Evolutionary conservation across 2,888 invertebrate genomes (phyloP).

Genomic region (Odontocolon sp.): DNA sequence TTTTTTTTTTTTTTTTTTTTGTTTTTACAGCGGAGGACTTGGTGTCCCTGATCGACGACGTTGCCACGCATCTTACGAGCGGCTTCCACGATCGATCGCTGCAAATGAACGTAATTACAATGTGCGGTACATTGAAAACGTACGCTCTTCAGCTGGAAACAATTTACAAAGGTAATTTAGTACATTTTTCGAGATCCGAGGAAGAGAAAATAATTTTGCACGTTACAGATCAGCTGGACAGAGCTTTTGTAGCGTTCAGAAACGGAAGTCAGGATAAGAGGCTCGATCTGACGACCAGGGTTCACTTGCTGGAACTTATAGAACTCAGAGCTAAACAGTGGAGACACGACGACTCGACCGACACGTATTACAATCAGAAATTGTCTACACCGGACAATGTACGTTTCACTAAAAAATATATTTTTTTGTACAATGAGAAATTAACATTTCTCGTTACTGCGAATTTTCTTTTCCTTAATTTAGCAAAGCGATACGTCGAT

Average conservation of each 20-base stretch:
- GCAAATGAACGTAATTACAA: conserved; percentile 88
- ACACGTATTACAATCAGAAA: conserved; percentile 88
- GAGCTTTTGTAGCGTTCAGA: conserved; percentile 91
- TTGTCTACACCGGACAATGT: conserved; percentile 80
- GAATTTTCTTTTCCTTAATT: conserved; percentile 11
- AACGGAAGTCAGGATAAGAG: conserved; percentile 94
- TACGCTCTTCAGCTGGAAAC: conserved; percentile 89
- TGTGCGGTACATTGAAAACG: conserved; percentile 91
- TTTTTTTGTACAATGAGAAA: background rate
- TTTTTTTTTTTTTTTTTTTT: conserved; percentile 13
- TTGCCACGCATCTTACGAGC: conserved; percentile 89
- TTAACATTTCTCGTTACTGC: conserved; percentile 4
- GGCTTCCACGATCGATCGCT: conserved; percentile 87
- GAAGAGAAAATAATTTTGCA: background rate
- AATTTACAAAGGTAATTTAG: conserved; percentile 85
- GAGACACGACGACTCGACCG: conserved; percentile 92
- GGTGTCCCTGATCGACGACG: conserved; percentile 91
- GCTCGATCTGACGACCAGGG: conserved; percentile 91
- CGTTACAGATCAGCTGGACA: conserved; percentile 87
- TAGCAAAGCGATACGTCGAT: conserved; percentile 60
- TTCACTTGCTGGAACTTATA: conserved; percentile 94
- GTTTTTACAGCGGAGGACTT: conserved; percentile 85
- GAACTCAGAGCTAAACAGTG: conserved; percentile 96
- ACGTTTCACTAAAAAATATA: conserved; percentile 51
- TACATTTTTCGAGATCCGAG: background rate